A percentile compares a stretch with the other conserved stretches of the same genome.
phyloP scores from a whole-genome alignment of 1,140 invertebrate species.

The Cylas formicarius region DNA sequence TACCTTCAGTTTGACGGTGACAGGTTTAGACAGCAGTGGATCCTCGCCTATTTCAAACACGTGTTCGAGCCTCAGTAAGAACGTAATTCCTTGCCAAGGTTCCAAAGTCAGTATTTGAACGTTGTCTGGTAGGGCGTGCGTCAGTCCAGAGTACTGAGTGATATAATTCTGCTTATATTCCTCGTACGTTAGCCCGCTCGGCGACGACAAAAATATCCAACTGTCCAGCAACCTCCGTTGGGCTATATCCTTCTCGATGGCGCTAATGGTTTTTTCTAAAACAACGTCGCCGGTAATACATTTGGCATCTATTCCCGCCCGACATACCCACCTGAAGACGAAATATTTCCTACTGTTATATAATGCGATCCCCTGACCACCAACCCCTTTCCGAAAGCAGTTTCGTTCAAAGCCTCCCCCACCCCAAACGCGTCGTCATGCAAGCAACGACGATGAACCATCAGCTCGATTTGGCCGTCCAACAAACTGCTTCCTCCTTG shows the following conservation, averaged over 20 bases:
- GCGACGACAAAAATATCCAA: slow-evolving; percentile 44
- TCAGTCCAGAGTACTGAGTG: slow-evolving; percentile 22
- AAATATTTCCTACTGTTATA: slow-evolving; percentile 31
- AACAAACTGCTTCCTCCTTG: slow-evolving; percentile 75
- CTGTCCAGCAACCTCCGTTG: slow-evolving; percentile 42
- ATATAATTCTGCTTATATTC: slow-evolving; percentile 40
- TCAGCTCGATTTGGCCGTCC: slow-evolving; percentile 67
- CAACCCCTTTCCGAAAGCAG: slow-evolving; percentile 57
- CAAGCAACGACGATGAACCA: slow-evolving; percentile 80
- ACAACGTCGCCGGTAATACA: slow-evolving; percentile 10
- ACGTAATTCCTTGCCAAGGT: slow-evolving; percentile 60
- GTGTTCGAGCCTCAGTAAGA: slow-evolving; percentile 82
- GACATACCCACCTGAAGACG: background rate
- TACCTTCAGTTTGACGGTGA: slow-evolving; percentile 50
- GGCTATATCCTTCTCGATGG: slow-evolving; percentile 35
- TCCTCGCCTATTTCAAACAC: slow-evolving; percentile 71
- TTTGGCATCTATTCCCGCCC: slow-evolving; percentile 11
- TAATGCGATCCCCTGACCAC: slow-evolving; percentile 63
- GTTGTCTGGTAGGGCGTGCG: slow-evolving; percentile 57
- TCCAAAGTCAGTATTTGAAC: slow-evolving; percentile 82
- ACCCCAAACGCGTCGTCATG: slow-evolving; percentile 91
- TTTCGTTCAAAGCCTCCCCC: slow-evolving; percentile 76
- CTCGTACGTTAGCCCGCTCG: slow-evolving; percentile 37
- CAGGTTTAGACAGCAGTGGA: slow-evolving; percentile 48
- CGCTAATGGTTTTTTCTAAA: slow-evolving; percentile 20